Percentiles rank a stretch among this genome's conserved stretches.
These are phyloP conservation scores for Rhegmatorhina hoffmannsi DNA, from an alignment of 2,113 vertebrate species.

Conservation along the genomic window DNA sequence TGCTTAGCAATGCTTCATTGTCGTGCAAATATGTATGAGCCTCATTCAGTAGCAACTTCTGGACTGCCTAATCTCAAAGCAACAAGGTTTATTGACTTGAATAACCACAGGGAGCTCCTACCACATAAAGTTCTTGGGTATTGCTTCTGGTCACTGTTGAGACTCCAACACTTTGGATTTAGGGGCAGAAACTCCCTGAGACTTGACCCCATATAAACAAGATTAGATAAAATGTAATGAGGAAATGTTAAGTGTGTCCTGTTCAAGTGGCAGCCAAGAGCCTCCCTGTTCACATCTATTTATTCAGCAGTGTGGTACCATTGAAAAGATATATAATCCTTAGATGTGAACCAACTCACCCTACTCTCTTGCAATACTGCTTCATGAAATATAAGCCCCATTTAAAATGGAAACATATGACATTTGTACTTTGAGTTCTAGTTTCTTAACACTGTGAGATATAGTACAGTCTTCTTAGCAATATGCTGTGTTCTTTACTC, in stretches of 20 bases:
- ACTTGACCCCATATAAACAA: background rate
- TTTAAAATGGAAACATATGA: background rate
- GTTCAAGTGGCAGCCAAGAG: background rate
- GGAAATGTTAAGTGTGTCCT: background rate
- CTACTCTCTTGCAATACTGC: background rate
- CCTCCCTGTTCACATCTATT: background rate
- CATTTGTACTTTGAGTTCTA: background rate
- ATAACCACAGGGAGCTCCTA: background rate
- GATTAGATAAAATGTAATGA: background rate
- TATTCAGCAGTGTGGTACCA: background rate
- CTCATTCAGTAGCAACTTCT: background rate
- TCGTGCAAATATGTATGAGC: background rate
- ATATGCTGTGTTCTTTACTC: background rate
- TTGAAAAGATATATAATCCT: background rate
- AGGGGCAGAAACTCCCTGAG: background rate
- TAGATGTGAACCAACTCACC: background rate
- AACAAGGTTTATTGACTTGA: background rate
- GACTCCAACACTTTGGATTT: background rate
- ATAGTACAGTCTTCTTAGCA: background rate
- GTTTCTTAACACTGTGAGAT: background rate
- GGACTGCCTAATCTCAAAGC: accelerated
- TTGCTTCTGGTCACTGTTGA: background rate
- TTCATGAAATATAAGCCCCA: background rate
- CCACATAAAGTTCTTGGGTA: background rate
- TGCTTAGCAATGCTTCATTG: background rate